phyloP scores from a whole-genome alignment of 2,797 vertebrate genomes.

The Hirundo rustica region DNA sequence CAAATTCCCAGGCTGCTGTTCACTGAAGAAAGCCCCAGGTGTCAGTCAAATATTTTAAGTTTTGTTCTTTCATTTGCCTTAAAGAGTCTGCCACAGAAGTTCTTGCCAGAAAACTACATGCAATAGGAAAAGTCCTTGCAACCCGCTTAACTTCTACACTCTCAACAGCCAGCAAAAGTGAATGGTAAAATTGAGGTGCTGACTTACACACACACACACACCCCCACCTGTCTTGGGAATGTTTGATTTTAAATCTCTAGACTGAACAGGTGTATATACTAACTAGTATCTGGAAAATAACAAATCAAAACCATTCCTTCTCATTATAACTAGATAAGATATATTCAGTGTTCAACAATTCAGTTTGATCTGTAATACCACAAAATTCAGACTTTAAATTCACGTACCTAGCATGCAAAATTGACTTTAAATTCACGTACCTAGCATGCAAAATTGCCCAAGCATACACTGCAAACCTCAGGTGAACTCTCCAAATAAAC shows the following conservation, averaged over 20 bases:
- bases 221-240: accelerated
- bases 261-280: background rate
- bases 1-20: accelerated
- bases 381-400: background rate
- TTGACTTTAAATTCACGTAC: background rate
- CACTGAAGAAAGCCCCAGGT: background rate
- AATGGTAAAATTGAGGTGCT: background rate
- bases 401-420: background rate
- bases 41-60: background rate
- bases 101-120: background rate
- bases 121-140: background rate
- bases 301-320: background rate
- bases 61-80: background rate
- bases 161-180: background rate
- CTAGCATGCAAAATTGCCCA: background rate
- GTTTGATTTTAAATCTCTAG: background rate
- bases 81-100: background rate
- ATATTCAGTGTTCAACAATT: background rate
- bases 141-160: background rate
- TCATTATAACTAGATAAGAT: background rate
- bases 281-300: background rate
- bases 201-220: background rate
- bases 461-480: background rate
- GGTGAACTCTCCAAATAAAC: background rate
- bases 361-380: background rate